phyloP scores from a whole-genome alignment of 92 coral and sea anemone genomes.

The Heliopora coerulea region DNA sequence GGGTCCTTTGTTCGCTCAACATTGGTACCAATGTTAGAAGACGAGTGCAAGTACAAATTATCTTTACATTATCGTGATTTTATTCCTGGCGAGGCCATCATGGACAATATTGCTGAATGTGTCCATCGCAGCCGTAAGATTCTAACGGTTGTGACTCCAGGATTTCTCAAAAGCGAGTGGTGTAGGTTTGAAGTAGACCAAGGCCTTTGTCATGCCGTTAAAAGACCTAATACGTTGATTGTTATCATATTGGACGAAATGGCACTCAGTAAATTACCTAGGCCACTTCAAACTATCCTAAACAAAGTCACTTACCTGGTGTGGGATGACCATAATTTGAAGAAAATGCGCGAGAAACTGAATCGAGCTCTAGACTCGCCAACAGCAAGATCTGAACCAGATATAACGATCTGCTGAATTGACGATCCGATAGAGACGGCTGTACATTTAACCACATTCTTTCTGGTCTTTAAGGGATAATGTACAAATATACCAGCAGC shows the following conservation, averaged over 20 bases:
- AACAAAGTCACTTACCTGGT: constrained; percentile 9
- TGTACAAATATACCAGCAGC: no score
- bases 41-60: constrained; percentile 55
- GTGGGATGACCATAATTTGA: constrained; percentile 3
- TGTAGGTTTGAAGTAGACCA: constrained; percentile 69
- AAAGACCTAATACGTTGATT: constrained; percentile 15
- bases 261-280: constrained; percentile 3
- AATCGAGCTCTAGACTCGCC: constrained; percentile 12
- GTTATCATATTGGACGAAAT: constrained; percentile 27
- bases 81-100: constrained; percentile 66
- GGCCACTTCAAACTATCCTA: constrained; percentile 16
- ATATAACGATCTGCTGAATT: no score
- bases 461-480: no score
- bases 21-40: constrained; percentile 59
- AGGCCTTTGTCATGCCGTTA: constrained; percentile 55
- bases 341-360: constrained; percentile 27
- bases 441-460: no score
- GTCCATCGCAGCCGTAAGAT: constrained; percentile 69
- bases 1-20: constrained; percentile 61
- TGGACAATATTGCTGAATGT: constrained; percentile 70
- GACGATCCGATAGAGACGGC: no score
- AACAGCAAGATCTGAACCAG: no score
- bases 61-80: constrained; percentile 78
- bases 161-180: constrained; percentile 69
- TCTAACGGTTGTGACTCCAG: constrained; percentile 72